These are phyloP conservation scores for Clostera curtula DNA, from an alignment of 2,888 invertebrate species.

Conservation along the genomic window DNA sequence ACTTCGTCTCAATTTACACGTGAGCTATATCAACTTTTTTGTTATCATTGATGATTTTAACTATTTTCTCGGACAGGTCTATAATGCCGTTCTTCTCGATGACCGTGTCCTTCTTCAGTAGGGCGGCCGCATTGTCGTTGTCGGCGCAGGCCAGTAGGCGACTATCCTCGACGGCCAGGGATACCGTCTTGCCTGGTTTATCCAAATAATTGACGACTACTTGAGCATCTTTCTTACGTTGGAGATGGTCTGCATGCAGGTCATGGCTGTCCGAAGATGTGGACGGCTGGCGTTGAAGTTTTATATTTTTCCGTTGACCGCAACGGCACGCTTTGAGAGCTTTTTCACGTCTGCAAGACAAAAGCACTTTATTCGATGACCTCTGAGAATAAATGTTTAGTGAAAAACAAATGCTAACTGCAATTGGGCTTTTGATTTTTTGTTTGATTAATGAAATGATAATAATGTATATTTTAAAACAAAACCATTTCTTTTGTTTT, in stretches of 20 bases:
- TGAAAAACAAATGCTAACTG: too few relatives aligned
- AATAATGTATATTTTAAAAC: too few relatives aligned
- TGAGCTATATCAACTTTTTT: conserved; percentile 34
- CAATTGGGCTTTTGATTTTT: too few relatives aligned
- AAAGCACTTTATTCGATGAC: too few relatives aligned
- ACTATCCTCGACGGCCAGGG: conserved; percentile 17
- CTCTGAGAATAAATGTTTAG: too few relatives aligned
- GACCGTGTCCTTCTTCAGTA: conserved; percentile 25
- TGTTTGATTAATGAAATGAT: too few relatives aligned
- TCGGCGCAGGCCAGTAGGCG: conserved; percentile 16
- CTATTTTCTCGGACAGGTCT: conserved; percentile 9
- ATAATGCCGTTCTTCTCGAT: conserved; percentile 41
- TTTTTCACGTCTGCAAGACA: conserved; percentile 34
- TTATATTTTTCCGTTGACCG: conserved; percentile 36
- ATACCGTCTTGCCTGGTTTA: conserved; percentile 22
- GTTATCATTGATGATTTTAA: conserved; percentile 22
- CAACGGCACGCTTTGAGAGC: conserved; percentile 51
- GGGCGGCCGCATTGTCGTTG: too few relatives aligned
- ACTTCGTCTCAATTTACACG: conserved; percentile 28
- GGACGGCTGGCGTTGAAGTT: conserved; percentile 43
- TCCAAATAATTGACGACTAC: conserved; percentile 32
- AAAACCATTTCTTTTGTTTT: too few relatives aligned
- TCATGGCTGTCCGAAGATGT: conserved; percentile 49
- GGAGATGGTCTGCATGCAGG: conserved; percentile 14
- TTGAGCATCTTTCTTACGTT: conserved; percentile 32